These are phyloP conservation scores for Alectura lathami DNA, from an alignment of 2,113 vertebrate genomes.

Conservation along the genomic window DNA sequence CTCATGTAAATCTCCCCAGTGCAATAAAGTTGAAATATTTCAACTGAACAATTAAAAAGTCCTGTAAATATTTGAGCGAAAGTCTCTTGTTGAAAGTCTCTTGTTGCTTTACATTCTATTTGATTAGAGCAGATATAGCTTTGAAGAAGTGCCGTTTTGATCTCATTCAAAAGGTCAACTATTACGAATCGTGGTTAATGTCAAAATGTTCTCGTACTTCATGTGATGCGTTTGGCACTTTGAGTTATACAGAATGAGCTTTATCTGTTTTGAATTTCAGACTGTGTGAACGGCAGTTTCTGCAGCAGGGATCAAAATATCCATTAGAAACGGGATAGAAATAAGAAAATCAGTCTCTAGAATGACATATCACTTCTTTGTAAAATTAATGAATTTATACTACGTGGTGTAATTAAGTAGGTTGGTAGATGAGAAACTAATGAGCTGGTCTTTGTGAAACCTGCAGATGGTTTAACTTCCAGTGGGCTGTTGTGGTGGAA, in stretches of 20 bases:
- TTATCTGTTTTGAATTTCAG: background rate
- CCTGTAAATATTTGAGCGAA: background rate
- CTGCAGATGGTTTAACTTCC: background rate
- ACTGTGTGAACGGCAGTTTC: background rate
- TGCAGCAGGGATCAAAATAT: background rate
- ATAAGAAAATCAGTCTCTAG: background rate
- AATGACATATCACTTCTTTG: background rate
- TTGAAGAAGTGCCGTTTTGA: background rate
- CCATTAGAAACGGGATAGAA: background rate
- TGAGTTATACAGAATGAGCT: background rate
- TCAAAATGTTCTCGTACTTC: background rate
- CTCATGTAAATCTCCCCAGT: background rate
- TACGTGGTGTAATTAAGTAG: background rate
- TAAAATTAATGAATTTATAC: background rate
- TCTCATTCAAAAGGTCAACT: background rate
- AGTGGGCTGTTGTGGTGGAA: background rate
- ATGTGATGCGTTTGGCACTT: background rate
- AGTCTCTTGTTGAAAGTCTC: background rate
- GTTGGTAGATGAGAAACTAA: background rate
- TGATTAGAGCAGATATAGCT: background rate
- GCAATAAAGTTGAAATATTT: slow-evolving; percentile 30
- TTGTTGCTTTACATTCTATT: background rate
- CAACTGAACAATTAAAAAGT: slow-evolving; percentile 25
- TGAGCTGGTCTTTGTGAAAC: background rate
- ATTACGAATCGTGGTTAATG: background rate